Evolutionary conservation across 2,797 vertebrate species (phyloP).

Genomic region (Diplodus puntazzo): DNA sequence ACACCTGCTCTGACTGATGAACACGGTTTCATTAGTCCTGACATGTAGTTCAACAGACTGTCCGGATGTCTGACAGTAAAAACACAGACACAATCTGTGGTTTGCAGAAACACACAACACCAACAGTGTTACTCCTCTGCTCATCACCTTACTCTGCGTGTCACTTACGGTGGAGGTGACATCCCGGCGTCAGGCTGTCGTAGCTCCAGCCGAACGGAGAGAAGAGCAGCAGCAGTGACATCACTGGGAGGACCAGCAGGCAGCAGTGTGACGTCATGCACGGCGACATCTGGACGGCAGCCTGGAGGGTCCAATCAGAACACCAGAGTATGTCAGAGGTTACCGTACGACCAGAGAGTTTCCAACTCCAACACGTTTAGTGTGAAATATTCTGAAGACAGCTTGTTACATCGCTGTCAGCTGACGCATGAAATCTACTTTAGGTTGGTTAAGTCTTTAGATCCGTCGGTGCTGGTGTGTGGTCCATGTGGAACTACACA

Average conservation of each 20-base stretch:
- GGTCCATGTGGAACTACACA: neutral
- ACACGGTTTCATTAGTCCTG: no score
- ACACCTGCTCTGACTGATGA: no score
- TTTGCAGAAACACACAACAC: no score
- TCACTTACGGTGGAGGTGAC: slow-evolving; percentile 89
- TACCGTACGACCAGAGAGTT: neutral
- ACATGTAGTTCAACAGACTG: no score
- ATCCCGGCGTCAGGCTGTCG: slow-evolving; percentile 84
- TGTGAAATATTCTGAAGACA: neutral
- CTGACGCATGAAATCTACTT: no score
- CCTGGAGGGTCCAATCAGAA: slow-evolving; percentile 59
- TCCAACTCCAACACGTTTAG: neutral
- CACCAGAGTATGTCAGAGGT: neutral
- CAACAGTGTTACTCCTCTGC: no score
- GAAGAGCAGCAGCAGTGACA: slow-evolving; percentile 76
- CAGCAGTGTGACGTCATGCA: slow-evolving; percentile 62
- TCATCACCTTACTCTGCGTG: no score
- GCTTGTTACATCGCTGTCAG: neutral
- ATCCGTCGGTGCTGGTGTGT: neutral
- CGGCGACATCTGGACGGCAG: slow-evolving; percentile 75
- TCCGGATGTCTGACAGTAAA: no score
- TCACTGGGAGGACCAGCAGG: slow-evolving; percentile 74
- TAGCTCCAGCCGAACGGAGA: slow-evolving; percentile 78
- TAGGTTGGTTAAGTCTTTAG: neutral
- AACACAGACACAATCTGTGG: no score